phyloP scores from a whole-genome alignment of 2,888 invertebrate genomes.

The Dryococelus australis region DNA sequence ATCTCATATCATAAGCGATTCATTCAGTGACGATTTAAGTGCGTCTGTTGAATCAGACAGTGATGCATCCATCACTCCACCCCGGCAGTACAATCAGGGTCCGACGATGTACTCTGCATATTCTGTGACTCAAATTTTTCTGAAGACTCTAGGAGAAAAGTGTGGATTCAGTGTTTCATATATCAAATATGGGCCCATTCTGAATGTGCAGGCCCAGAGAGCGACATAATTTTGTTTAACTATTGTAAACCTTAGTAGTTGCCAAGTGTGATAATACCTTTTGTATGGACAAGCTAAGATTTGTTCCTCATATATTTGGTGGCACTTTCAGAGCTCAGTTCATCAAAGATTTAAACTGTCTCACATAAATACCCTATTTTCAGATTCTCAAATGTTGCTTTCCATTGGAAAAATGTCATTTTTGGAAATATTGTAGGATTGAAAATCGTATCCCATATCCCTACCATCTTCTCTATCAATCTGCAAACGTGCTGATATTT shows the following conservation, averaged over 20 bases:
- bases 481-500: too few relatives aligned
- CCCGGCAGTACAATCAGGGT: background rate
- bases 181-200: background rate
- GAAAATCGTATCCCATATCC: background rate
- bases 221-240: background rate
- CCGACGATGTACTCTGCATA: background rate
- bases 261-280: background rate
- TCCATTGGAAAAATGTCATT: background rate
- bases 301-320: background rate
- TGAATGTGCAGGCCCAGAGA: background rate
- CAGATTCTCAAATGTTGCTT: background rate
- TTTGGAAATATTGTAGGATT: background rate
- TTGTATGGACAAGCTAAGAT: background rate
- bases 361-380: background rate
- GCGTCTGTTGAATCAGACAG: background rate
- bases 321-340: background rate
- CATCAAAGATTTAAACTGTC: background rate
- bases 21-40: background rate
- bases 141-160: background rate
- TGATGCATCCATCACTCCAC: background rate
- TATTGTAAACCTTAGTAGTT: background rate
- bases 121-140: conserved; percentile 20
- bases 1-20: background rate
- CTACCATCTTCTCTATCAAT: background rate
- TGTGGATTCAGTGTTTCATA: background rate